Evolutionary conservation across 2,888 invertebrate species (phyloP).

Genomic region (Automeris io): DNA sequence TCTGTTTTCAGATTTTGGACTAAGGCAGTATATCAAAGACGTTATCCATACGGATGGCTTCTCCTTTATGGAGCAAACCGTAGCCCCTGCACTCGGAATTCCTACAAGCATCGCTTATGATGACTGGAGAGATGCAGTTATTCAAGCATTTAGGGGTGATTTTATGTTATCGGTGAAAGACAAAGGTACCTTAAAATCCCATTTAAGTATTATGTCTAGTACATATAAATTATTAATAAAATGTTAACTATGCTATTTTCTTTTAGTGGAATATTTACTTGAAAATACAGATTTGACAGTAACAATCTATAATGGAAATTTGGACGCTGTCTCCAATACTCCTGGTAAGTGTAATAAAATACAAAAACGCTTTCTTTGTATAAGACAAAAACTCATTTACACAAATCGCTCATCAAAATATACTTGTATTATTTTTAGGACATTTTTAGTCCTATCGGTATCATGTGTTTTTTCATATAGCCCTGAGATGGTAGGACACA

Average conservation of each 20-base stretch:
- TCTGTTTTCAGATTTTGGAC: slow-evolving; percentile 40
- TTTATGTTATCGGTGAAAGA: slow-evolving; percentile 85
- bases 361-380: too few relatives aligned
- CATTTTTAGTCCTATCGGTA: too few relatives aligned
- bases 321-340: slow-evolving; percentile 90
- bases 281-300: slow-evolving; percentile 80
- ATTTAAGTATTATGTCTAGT: background rate
- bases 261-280: slow-evolving; percentile 81
- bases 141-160: slow-evolving; percentile 70
- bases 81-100: slow-evolving; percentile 80
- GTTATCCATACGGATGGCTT: slow-evolving; percentile 34
- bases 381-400: too few relatives aligned
- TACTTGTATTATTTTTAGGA: too few relatives aligned
- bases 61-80: slow-evolving; percentile 82
- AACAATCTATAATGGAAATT: slow-evolving; percentile 85
- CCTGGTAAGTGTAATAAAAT: slow-evolving; percentile 80
- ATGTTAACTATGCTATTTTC: too few relatives aligned
- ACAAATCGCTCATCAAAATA: too few relatives aligned
- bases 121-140: slow-evolving; percentile 72
- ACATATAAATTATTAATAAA: background rate
- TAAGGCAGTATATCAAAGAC: slow-evolving; percentile 30
- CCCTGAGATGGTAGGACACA: too few relatives aligned
- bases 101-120: slow-evolving; percentile 78
- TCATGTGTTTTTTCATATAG: too few relatives aligned
- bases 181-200: slow-evolving; percentile 61